phyloP scores from a whole-genome alignment of 2,113 vertebrate species.

The Sphaerodactylus townsendi region DNA sequence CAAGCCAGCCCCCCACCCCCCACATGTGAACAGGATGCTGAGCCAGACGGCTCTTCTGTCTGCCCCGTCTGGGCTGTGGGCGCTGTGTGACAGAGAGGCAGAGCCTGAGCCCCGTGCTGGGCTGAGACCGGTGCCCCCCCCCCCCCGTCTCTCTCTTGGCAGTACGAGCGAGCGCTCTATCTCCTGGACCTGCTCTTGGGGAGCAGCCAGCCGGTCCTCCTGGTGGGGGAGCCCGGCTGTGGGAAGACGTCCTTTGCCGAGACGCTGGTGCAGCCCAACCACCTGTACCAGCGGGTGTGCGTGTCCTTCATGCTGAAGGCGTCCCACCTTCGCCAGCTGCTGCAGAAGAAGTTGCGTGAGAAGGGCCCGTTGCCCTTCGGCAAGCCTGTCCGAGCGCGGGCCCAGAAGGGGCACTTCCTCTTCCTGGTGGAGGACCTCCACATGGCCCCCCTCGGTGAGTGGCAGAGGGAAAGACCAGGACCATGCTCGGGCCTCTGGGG shows the following conservation, averaged over 20 bases:
- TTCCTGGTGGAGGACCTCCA: constrained; percentile 86
- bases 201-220: constrained; percentile 74
- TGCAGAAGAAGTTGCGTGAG: constrained; percentile 56
- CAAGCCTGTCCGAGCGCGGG: background rate
- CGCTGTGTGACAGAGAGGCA: no score
- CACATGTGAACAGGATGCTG: no score
- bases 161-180: constrained; percentile 75
- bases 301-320: constrained; percentile 64
- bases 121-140: no score
- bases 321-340: constrained; percentile 65
- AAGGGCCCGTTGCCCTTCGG: background rate
- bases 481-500: no score
- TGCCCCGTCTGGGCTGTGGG: no score
- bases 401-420: constrained; percentile 22
- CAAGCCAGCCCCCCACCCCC: no score
- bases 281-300: constrained; percentile 56
- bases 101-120: no score
- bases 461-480: fast-evolving
- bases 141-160: background rate
- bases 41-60: no score
- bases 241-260: constrained; percentile 82
- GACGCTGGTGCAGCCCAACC: constrained; percentile 66
- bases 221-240: constrained; percentile 77
- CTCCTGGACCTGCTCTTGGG: constrained; percentile 76
- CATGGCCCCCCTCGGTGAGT: constrained; percentile 79